These are phyloP conservation scores for Pissodes strobi DNA, from an alignment of 1,140 invertebrate genomes.

Conservation along the genomic window DNA sequence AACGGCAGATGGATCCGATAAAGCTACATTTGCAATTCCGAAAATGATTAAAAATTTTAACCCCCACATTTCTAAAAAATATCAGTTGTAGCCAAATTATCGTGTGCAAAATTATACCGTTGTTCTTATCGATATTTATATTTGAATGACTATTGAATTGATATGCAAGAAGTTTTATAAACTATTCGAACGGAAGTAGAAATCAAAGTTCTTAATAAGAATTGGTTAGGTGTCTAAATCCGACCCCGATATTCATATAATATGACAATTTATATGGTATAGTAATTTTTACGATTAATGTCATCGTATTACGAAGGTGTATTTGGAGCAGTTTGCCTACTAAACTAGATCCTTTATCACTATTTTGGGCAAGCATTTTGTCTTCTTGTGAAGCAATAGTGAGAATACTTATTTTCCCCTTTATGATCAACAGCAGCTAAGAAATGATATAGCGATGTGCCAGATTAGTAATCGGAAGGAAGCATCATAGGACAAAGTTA, in stretches of 20 bases:
- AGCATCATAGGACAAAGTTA: no score
- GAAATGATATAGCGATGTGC: no score
- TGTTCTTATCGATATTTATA: not conserved
- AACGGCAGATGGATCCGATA: slow-evolving; percentile 57
- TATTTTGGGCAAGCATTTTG: not conserved
- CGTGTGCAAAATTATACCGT: slow-evolving; percentile 1
- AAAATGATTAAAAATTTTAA: slow-evolving; percentile 38
- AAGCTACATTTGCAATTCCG: slow-evolving; percentile 26
- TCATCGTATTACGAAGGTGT: not conserved
- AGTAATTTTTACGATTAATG: not conserved
- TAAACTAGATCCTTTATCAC: slow-evolving; percentile 14
- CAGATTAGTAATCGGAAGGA: no score
- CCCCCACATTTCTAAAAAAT: slow-evolving; percentile 28
- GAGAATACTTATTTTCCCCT: no score
- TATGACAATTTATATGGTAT: not conserved
- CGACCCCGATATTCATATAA: not conserved
- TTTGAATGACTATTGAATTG: slow-evolving; percentile 17
- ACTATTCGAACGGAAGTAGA: slow-evolving; percentile 32
- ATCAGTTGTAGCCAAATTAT: not conserved
- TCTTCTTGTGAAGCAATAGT: no score
- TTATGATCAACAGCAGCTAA: no score
- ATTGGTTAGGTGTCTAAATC: slow-evolving; percentile 17
- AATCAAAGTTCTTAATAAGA: slow-evolving; percentile 14
- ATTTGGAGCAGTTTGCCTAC: not conserved
- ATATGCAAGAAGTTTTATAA: slow-evolving; percentile 28